Base-by-base conservation (phyloP, 2,888 invertebrate genomes). In the Parelbella ahira region DNA sequence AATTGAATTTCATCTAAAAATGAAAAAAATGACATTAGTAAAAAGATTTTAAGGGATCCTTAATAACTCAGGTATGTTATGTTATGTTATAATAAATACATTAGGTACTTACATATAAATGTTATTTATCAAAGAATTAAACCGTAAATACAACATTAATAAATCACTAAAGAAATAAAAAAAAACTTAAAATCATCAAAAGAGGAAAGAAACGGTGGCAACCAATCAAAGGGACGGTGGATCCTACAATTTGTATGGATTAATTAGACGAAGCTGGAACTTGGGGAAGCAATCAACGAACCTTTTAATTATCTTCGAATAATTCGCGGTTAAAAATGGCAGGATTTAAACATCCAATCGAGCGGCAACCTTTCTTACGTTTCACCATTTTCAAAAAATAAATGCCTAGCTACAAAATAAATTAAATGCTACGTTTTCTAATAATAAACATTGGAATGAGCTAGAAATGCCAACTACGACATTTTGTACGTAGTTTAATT, bases 301-400 rank as follows among this genome's bases (percentile, higher is more conserved):
- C 39, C 41, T 48, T 50, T 53, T 51, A 51, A 53, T 53, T 53
- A 49, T 48, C 45, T 43, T 44, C 45, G 43, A 49, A 53, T 51
- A 48, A 47, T 53, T 49, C 42, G 44, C 36, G 48, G 46, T 38
- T 43, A 36, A 44, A 49, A 49, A 44, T 25, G 44, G 36, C 18
- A 33, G 29, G 33, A 32, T 21, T 32, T 20, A 4, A 32, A 12
- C 8, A 4, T 20, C 7, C 32, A 11, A 21, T 21, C 20, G 20
- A 12, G 12, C 1, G 7, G n/a, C 1, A 21, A 21, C 32, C 12
- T 29, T 29, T 10, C 19, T 21, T 21, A 21, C 9, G 20, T 12
- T 30, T 32, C 11, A 10, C n/a, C n/a, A n/a, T n/a, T n/a, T n/a
- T n/a, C n/a, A n/a, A 15, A 15, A 15, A 15, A 15, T 15, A 15